phyloP scores from a whole-genome alignment of 2,113 vertebrate genomes.

The Ceratotherium simum region DNA sequence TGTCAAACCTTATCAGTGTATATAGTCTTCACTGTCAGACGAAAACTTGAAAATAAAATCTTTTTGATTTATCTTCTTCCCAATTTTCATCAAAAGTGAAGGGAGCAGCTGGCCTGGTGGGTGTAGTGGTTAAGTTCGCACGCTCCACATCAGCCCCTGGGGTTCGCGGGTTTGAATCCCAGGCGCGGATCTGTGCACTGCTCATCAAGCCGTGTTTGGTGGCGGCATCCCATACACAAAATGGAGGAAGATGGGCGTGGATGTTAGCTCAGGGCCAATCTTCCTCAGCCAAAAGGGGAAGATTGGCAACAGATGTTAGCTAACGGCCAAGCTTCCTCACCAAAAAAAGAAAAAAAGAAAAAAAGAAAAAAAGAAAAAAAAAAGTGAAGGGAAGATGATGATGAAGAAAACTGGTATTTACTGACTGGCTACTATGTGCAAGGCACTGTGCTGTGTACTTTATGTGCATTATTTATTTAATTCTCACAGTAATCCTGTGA shows the following conservation, averaged over 20 bases:
- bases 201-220: too few relatives aligned
- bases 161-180: too few relatives aligned
- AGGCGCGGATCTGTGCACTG: too few relatives aligned
- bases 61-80: neutral
- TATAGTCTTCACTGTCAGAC: neutral
- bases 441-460: neutral
- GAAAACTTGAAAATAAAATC: neutral
- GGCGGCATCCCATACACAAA: too few relatives aligned
- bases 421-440: neutral
- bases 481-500: neutral
- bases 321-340: too few relatives aligned
- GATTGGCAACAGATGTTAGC: too few relatives aligned
- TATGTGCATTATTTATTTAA: neutral
- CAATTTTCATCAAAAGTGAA: conserved; percentile 7
- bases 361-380: neutral
- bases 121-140: too few relatives aligned
- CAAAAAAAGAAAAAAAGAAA: too few relatives aligned
- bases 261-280: too few relatives aligned
- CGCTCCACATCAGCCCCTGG: too few relatives aligned
- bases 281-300: too few relatives aligned
- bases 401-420: neutral
- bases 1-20: neutral
- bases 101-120: neutral
- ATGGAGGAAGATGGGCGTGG: too few relatives aligned
- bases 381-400: neutral